Evolutionary conservation across 2,888 invertebrate species (phyloP), one percentile per base, ranked within the genome.

Genomic region (Oligia fasciuncula): DNA sequence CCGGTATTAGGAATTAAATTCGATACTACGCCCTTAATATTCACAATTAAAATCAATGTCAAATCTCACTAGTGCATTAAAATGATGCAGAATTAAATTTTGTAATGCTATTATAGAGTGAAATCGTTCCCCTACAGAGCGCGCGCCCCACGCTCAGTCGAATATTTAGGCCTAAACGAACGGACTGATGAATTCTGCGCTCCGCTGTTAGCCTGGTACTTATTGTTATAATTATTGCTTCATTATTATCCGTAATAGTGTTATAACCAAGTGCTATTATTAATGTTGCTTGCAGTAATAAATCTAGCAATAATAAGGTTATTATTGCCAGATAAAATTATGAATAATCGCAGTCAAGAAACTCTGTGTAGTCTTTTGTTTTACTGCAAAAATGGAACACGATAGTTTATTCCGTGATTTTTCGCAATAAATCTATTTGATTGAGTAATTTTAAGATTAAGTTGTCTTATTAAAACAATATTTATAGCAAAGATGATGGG

Each of bases 121-220:
- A 51, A 80, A 68, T 69, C 49, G 68, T 78, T 80, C 77, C 78
- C 68, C 71, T 80, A 29, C 35, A n/a, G 11, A 80, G 19, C 82
- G 69, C 72, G 75, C 89, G 81, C 79, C 57, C 76, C 72, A 73
- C 85, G 81, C 79, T 65, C 23, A 17, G 49, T 81, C 74, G 67
- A 66, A 77, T 86, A 89, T 92, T 91, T 92, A 92, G 92, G 92
- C 92, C 90, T 91, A 91, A 87, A 90, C 79, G 81, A 79, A 76
- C 81, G 85, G 76, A 69, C 74, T 63, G 75, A 85, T 80, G 82
- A 86, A 84, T 82, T 80, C 85, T 85, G 75, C 81, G 77, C 76
- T 35, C 71, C 86, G 82, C 89, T 94, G 93, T 23, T 86, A 84
- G 85, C 94, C 94, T 94, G 83, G 94, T 94, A 92, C 87, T 77